Evolutionary conservation across 2,888 invertebrate species (phyloP).

Genomic region (Stenolophus ochropezus): DNA sequence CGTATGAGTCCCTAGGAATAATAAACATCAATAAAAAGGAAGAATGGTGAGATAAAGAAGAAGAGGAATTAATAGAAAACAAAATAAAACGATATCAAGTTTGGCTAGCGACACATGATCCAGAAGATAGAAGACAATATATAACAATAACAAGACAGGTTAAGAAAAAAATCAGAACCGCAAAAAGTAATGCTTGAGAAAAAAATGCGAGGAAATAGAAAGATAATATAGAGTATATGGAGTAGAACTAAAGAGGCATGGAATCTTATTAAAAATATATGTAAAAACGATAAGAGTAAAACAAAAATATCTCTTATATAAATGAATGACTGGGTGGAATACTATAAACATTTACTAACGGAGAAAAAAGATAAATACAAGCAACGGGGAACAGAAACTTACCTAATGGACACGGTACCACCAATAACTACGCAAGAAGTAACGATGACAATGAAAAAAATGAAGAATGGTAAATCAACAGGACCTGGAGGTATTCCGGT

Average conservation of each 20-base stretch:
- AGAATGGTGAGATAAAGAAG: background rate
- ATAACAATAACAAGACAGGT: background rate
- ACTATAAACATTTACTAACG: too few species aligned
- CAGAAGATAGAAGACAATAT: background rate
- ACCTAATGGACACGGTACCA: too few species aligned
- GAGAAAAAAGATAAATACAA: too few species aligned
- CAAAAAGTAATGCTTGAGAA: background rate
- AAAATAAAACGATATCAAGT: background rate
- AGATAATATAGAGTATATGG: background rate
- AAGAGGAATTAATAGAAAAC: background rate
- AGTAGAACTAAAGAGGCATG: background rate
- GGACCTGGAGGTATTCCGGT: too few species aligned
- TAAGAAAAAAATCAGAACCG: background rate
- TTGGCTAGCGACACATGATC: background rate
- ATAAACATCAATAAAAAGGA: background rate
- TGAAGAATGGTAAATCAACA: too few species aligned
- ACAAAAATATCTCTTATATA: too few species aligned
- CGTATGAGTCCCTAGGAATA: background rate
- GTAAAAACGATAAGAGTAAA: background rate
- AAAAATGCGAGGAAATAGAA: background rate
- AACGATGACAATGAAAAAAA: background rate
- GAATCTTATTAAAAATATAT: background rate
- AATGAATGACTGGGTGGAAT: too few species aligned
- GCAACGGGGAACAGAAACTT: too few species aligned
- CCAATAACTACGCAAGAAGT: background rate